Base-by-base conservation (phyloP, 1,140 invertebrate genomes). In the Drosophila watanabei region DNA sequence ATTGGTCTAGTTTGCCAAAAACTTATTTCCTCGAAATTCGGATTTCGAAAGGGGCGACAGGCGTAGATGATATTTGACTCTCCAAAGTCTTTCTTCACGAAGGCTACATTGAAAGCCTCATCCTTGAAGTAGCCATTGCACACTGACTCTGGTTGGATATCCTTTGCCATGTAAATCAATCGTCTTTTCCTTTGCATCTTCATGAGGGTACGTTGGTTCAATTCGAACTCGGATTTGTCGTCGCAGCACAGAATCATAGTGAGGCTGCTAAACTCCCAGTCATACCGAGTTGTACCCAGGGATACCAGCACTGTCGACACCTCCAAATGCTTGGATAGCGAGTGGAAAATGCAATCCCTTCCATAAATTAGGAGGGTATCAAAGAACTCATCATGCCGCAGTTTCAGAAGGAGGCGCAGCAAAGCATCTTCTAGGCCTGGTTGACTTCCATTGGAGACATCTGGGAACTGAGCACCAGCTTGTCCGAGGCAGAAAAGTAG, bases 41-140 rank as follows among this genome's bases (percentile, higher is more conserved):
- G n/a, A 8, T 49, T 0, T 13, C 52, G 28, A 33, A 76, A 82
- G 46, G 6, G 43, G 5, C 71, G 71, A 60, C 83, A 92, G 8
- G 65, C 45, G 39, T 77, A 78, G 8, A 70, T 48, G 1, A 35
- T 48, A 9, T 51, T 46, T 0, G 45, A 54, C 0, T 10, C 8
- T 28, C 8, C 8, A 51, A 73, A 64, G 51, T 52, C 28, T 4
- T 39, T 69, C 4, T 24, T 14, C 7, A 91, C 10, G 35, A 88
- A 18, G 8, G 78, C 61, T 30, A 79, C 57, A 37, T 91, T 85
- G 14, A 71, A 69, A 24, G 76, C 43, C 43, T 89, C 83, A 37
- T n/a, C 33, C 0, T 8, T 4, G 1, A 37, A 54, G 41, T 82
- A 82, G 0, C 3, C n/a, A 1, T n/a, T 4, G 35, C 84, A 88